These are phyloP conservation scores for Phymorhynchus buccinoides DNA, from an alignment of 1,140 invertebrate genomes.

Conservation along the genomic window DNA sequence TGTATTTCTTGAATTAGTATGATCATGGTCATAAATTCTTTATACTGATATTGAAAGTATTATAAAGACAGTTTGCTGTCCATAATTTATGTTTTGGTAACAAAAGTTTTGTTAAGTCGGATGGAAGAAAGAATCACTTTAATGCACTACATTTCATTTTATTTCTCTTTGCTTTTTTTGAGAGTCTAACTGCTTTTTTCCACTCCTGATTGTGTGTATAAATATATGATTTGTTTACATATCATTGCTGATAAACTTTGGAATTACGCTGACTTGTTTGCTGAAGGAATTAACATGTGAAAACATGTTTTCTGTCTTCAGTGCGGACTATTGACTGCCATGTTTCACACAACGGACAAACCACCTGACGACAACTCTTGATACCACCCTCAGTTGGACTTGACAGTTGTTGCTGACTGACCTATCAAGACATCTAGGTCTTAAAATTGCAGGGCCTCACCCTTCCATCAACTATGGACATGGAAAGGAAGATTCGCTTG, in stretches of 20 bases:
- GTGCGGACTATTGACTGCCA: constrained; percentile 16
- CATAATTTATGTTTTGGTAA: neutral
- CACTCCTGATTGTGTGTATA: neutral
- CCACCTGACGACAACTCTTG: neutral
- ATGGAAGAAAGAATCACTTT: neutral
- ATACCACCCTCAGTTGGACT: neutral
- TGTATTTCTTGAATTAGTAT: neutral
- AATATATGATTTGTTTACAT: neutral
- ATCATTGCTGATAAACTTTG: neutral
- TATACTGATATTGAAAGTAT: too few species aligned
- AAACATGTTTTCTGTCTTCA: constrained; percentile 18
- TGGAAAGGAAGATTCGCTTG: neutral
- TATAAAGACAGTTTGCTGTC: neutral
- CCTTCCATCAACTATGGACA: neutral
- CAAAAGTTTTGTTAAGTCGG: neutral
- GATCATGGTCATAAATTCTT: too few species aligned
- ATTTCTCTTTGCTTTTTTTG: too few species aligned
- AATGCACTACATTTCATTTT: neutral
- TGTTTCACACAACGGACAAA: constrained; percentile 25
- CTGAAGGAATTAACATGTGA: neutral
- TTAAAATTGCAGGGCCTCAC: neutral
- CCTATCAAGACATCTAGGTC: neutral
- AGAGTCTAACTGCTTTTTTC: neutral
- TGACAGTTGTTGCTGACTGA: constrained; percentile 13
- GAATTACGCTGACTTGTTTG: neutral